phyloP scores from a whole-genome alignment of 2,113 vertebrate species.

The Lepus europaeus region DNA sequence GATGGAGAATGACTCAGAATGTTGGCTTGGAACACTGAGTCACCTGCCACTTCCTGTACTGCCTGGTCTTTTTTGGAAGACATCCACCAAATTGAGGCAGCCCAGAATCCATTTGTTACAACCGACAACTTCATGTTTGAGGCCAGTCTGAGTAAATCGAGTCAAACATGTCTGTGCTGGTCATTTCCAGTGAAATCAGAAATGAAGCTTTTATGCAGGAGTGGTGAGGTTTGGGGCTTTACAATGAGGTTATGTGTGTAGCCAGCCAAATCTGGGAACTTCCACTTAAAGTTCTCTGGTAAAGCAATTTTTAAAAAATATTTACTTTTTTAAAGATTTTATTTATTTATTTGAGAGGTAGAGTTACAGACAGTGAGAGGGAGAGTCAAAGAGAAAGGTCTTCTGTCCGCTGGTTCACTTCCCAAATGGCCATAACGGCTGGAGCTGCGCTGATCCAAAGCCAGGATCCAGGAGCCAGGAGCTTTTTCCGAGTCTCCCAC shows the following conservation, averaged over 20 bases:
- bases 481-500: no score
- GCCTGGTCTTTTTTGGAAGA: conserved; percentile 76
- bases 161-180: background rate
- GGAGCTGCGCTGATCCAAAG: no score
- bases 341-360: no score
- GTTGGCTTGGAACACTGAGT: conserved; percentile 72
- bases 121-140: conserved; percentile 13
- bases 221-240: conserved; percentile 56
- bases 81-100: conserved; percentile 56
- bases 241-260: background rate
- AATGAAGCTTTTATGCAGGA: conserved; percentile 48
- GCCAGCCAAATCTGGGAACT: background rate
- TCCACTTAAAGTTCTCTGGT: conserved; percentile 32
- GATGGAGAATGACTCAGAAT: conserved; percentile 58
- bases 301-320: background rate
- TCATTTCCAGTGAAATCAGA: conserved; percentile 40
- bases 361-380: no score
- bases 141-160: conserved; percentile 14
- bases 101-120: background rate
- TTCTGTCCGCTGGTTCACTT: no score
- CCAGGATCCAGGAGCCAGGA: no score
- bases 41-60: conserved; percentile 69
- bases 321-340: background rate
- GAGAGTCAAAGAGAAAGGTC: no score
- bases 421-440: no score